phyloP scores from a whole-genome alignment of 2,888 invertebrate genomes.

The Ophraella communa region DNA sequence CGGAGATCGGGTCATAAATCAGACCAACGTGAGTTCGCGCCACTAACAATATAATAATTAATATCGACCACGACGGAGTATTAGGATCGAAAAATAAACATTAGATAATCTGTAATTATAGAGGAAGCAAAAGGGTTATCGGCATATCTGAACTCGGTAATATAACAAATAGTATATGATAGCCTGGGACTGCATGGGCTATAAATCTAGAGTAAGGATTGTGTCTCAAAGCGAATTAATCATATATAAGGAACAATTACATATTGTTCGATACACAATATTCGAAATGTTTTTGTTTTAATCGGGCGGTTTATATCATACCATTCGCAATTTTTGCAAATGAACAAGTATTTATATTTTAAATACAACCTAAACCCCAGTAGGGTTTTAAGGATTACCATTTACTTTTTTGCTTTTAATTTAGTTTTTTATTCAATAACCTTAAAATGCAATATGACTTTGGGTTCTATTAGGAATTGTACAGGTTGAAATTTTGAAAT shows the following conservation, averaged over 20 bases:
- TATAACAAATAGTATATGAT: slow-evolving; percentile 37
- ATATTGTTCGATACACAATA: slow-evolving; percentile 28
- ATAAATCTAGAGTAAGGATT: slow-evolving; percentile 32
- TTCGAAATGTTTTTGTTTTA: slow-evolving; percentile 13
- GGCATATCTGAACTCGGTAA: slow-evolving; percentile 42
- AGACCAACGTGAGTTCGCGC: slow-evolving; percentile 56
- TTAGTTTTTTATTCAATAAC: no score
- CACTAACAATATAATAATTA: slow-evolving; percentile 59
- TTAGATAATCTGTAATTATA: slow-evolving; percentile 59
- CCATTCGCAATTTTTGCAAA: not conserved
- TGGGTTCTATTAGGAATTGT: no score
- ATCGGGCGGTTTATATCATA: not conserved
- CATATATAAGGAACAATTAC: slow-evolving; percentile 33
- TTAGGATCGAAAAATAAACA: slow-evolving; percentile 58
- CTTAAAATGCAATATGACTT: no score
- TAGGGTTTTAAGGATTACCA: no score
- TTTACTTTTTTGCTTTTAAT: no score
- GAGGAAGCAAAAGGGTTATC: slow-evolving; percentile 45
- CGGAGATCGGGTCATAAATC: slow-evolving; percentile 52
- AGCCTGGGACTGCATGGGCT: slow-evolving; percentile 36
- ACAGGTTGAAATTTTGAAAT: no score
- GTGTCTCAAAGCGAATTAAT: slow-evolving; percentile 31
- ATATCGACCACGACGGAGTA: slow-evolving; percentile 53
- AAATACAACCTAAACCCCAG: not conserved
- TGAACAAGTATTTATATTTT: not conserved